Evolutionary conservation across 1,140 invertebrate species (phyloP).

Genomic region (Charaxes varanes): DNA sequence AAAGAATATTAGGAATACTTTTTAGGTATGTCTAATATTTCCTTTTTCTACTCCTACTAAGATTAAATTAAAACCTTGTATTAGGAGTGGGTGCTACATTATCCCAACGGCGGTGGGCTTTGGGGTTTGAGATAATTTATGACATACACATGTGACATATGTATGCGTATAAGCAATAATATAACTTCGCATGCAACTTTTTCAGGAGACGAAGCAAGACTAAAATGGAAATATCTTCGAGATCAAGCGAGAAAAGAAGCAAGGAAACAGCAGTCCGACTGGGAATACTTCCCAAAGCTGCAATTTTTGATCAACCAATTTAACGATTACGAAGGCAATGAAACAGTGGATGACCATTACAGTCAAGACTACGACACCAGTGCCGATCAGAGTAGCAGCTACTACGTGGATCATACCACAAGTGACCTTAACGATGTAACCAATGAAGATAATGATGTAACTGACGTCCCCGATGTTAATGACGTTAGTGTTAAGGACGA

Average conservation of each 20-base stretch:
- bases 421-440: conserved; percentile 21
- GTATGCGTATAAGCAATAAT: too few species aligned
- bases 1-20: too few species aligned
- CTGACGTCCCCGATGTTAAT: conserved; percentile 12
- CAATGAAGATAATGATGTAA: conserved; percentile 57
- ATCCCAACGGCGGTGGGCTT: too few species aligned
- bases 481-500: conserved; percentile 49
- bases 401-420: conserved; percentile 32
- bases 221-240: conserved; percentile 69
- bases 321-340: conserved; percentile 54
- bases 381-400: conserved; percentile 35
- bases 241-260: conserved; percentile 64
- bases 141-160: too few species aligned
- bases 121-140: too few species aligned
- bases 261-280: conserved; percentile 56
- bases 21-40: too few species aligned
- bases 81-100: too few species aligned
- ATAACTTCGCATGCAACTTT: too few species aligned
- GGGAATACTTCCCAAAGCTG: conserved; percentile 55
- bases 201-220: conserved; percentile 58
- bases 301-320: conserved; percentile 63
- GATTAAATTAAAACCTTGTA: too few species aligned
- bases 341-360: conserved; percentile 37
- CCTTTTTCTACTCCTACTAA: too few species aligned
- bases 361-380: conserved; percentile 43